Evolutionary conservation across 2,888 invertebrate genomes (phyloP).

Genomic region (Drosophila rubida): DNA sequence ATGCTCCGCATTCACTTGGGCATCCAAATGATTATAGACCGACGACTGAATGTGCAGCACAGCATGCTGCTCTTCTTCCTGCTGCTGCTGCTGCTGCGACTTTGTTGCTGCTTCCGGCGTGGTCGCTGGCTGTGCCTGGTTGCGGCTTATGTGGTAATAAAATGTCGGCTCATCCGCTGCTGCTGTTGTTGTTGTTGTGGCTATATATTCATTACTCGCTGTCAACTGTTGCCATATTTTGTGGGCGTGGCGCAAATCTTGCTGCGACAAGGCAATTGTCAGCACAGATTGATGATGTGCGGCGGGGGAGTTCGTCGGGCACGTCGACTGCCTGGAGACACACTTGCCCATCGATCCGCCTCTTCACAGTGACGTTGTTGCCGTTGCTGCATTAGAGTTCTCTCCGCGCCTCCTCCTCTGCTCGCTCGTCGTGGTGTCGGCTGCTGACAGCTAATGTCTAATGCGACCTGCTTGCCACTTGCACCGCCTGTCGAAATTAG

Average conservation of each 20-base stretch:
- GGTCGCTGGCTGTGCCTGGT: slow-evolving; percentile 7
- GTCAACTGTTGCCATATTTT: slow-evolving; percentile 74
- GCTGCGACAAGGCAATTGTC: slow-evolving; percentile 82
- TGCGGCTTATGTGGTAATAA: slow-evolving; percentile 66
- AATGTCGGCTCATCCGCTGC: slow-evolving; percentile 55
- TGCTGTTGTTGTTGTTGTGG: slow-evolving; percentile 39
- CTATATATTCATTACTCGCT: slow-evolving; percentile 77
- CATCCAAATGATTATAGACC: slow-evolving; percentile 63
- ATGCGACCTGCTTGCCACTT: slow-evolving; percentile 11
- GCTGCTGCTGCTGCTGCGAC: not conserved
- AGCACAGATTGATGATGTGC: slow-evolving; percentile 78
- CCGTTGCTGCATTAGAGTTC: slow-evolving; percentile 7
- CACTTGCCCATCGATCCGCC: slow-evolving; percentile 84
- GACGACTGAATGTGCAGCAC: slow-evolving; percentile 65
- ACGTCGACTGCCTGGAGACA: slow-evolving; percentile 84
- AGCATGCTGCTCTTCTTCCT: slow-evolving; percentile 23
- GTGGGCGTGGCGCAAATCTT: slow-evolving; percentile 80
- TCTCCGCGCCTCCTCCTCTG: not conserved
- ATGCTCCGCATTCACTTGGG: slow-evolving; percentile 41
- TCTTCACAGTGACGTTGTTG: not conserved
- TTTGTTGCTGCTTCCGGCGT: not conserved
- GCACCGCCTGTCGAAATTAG: slow-evolving; percentile 45
- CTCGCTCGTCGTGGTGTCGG: not conserved
- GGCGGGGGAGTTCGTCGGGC: slow-evolving; percentile 28
- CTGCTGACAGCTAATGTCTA: slow-evolving; percentile 47